These are phyloP conservation scores for Pachycephala philippinensis DNA, from an alignment of 2,113 vertebrate genomes.

Conservation along the genomic window DNA sequence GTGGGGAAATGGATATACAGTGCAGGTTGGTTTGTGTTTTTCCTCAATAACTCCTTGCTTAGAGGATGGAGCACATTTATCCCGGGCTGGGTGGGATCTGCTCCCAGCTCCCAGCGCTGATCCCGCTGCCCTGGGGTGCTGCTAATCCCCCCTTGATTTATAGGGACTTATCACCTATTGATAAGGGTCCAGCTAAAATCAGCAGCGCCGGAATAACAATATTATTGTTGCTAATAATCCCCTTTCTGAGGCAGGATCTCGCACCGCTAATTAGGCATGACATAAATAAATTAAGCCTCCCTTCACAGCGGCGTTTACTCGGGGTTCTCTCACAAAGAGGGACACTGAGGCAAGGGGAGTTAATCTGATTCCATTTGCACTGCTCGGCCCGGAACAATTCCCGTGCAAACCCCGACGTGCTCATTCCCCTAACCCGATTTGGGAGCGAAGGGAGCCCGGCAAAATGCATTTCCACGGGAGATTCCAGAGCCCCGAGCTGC, in stretches of 20 bases:
- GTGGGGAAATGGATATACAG: not conserved
- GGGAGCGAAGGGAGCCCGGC: not conserved
- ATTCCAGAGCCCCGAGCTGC: not conserved
- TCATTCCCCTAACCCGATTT: not conserved
- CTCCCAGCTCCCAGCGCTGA: accelerated
- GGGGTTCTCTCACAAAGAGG: not conserved
- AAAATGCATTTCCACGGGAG: not conserved
- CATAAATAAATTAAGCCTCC: conserved; percentile 1
- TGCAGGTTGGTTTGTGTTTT: not conserved
- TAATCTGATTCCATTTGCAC: not conserved
- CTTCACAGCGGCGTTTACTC: not conserved
- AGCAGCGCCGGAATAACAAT: not conserved
- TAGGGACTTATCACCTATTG: not conserved
- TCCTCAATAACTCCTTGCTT: not conserved
- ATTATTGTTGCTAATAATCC: not conserved
- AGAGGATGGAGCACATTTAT: not conserved
- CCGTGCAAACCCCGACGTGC: not conserved
- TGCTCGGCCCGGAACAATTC: not conserved
- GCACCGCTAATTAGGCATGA: not conserved
- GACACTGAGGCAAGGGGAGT: conserved; percentile 29
- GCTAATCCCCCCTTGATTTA: not conserved
- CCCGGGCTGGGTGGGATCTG: not conserved
- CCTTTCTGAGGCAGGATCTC: not conserved
- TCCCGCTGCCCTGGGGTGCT: not conserved
- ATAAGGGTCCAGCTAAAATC: not conserved